Conservation (phyloP, 2,797 vertebrate species). For the Artibeus jamaicensis region DNA sequence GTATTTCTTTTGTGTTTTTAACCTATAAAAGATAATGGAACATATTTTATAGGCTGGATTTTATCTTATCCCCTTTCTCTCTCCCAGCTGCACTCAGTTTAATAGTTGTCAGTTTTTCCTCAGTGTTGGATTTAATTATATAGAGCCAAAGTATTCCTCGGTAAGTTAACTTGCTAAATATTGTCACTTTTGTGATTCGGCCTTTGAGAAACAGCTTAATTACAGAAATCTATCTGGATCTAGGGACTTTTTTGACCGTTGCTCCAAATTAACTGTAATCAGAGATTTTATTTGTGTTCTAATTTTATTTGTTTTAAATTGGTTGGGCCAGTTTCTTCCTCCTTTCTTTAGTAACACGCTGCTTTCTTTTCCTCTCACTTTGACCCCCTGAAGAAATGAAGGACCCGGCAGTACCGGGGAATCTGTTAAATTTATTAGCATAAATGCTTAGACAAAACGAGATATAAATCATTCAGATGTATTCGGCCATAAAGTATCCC, state of each 20-base stretch:
- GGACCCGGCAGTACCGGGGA: conserved; percentile 54
- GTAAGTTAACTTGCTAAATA: conserved; percentile 44
- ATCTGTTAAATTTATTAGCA: conserved; percentile 80
- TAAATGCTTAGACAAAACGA: conserved; percentile 69
- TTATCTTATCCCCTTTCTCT: conserved; percentile 40
- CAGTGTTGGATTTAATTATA: conserved; percentile 43
- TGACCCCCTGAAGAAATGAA: conserved; percentile 57
- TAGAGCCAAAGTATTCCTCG: conserved; percentile 20
- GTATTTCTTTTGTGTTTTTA: conserved; percentile 47
- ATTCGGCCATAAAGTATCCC: conserved; percentile 76
- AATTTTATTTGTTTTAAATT: conserved; percentile 54
- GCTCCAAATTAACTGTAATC: not conserved
- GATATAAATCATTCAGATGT: conserved; percentile 78
- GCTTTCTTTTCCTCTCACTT: conserved; percentile 65
- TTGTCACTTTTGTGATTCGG: conserved; percentile 30
- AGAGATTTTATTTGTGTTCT: conserved; percentile 48
- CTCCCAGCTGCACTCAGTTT: not conserved
- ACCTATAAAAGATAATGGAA: conserved; percentile 60
- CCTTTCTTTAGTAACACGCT: conserved; percentile 33
- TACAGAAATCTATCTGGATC: conserved; percentile 19
- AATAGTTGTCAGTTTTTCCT: conserved; percentile 39
- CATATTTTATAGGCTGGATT: conserved; percentile 55
- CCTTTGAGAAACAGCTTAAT: conserved; percentile 38
- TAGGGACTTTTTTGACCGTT: not conserved
- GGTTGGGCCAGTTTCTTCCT: conserved; percentile 32